Percentiles rank a stretch among this genome's conserved stretches.
phyloP scores from a whole-genome alignment of 1,140 invertebrate genomes.

The Drosophila ohnishii region DNA sequence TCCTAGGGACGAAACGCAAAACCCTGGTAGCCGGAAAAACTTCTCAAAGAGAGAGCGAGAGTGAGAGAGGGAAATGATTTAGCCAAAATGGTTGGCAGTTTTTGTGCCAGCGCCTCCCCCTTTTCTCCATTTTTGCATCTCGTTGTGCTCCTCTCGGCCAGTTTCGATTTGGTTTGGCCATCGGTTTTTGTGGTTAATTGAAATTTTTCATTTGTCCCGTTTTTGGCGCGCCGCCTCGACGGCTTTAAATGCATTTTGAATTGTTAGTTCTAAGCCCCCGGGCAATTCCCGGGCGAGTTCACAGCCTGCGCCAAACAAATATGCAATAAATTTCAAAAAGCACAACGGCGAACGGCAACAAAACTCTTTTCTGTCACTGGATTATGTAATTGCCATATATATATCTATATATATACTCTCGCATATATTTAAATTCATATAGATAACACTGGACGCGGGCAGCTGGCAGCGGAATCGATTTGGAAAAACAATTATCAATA shows the following conservation, averaged over 20 bases:
- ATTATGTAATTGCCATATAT: constrained; percentile 54
- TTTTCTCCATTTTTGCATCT: constrained; percentile 16
- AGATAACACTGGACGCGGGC: constrained; percentile 11
- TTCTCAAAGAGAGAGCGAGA: constrained; percentile 56
- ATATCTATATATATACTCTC: constrained; percentile 17
- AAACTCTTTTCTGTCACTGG: constrained; percentile 46
- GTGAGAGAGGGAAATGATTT: constrained; percentile 42
- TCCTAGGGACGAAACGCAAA: constrained; percentile 17
- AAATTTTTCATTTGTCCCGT: constrained; percentile 51
- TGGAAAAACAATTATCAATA: constrained; percentile 77
- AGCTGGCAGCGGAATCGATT: constrained; percentile 23
- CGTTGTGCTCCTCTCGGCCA: constrained; percentile 20
- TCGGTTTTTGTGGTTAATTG: constrained; percentile 63
- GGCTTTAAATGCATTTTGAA: constrained; percentile 58
- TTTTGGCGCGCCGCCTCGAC: constrained; percentile 20
- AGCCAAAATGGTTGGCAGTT: constrained; percentile 49
- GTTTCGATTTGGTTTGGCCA: constrained; percentile 30
- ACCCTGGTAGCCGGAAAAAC: constrained; percentile 46
- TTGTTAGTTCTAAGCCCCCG: constrained; percentile 48
- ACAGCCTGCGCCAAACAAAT: constrained; percentile 35
- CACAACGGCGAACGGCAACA: constrained; percentile 23
- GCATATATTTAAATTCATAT: constrained; percentile 29
- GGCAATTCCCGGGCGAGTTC: constrained; percentile 40
- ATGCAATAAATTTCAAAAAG: constrained; percentile 53
- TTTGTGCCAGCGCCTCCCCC: constrained; percentile 8